Evolutionary conservation across 1,140 invertebrate genomes (phyloP).

Genomic region (Brachionus plicatilis): DNA sequence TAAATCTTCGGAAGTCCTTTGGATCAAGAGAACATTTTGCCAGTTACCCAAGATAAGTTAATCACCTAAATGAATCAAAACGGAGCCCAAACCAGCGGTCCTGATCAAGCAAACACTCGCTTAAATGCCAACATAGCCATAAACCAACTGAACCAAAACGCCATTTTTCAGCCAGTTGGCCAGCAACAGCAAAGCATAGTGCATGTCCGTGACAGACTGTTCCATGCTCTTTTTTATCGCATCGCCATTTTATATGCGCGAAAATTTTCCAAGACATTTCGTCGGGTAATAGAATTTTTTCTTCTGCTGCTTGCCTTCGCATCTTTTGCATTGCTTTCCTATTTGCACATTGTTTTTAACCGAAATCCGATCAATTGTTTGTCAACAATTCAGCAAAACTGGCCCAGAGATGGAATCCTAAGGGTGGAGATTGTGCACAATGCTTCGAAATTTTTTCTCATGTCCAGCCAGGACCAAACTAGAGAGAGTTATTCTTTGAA

Average conservation of each 20-base stretch:
- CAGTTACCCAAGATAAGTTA: not conserved
- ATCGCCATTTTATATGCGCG: constrained; percentile 31
- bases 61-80: not conserved
- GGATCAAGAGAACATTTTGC: not conserved
- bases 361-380: constrained; percentile 86
- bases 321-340: constrained; percentile 64
- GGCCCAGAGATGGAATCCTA: constrained; percentile 90
- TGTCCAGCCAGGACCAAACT: not conserved
- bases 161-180: not conserved
- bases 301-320: not conserved
- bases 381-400: constrained; percentile 75
- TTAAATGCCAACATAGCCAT: not conserved
- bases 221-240: constrained; percentile 38
- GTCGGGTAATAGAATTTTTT: constrained; percentile 7
- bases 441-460: constrained; percentile 44
- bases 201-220: constrained; percentile 28
- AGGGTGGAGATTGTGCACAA: constrained; percentile 86
- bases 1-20: not conserved
- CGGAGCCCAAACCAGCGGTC: not conserved
- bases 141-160: not conserved
- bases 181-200: constrained; percentile 38
- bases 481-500: constrained; percentile 49
- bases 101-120: not conserved
- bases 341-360: constrained; percentile 89
- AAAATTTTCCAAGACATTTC: constrained; percentile 18